phyloP scores from a whole-genome alignment of 1,140 invertebrate genomes.

The Pseudomyrmex cubaensis region DNA sequence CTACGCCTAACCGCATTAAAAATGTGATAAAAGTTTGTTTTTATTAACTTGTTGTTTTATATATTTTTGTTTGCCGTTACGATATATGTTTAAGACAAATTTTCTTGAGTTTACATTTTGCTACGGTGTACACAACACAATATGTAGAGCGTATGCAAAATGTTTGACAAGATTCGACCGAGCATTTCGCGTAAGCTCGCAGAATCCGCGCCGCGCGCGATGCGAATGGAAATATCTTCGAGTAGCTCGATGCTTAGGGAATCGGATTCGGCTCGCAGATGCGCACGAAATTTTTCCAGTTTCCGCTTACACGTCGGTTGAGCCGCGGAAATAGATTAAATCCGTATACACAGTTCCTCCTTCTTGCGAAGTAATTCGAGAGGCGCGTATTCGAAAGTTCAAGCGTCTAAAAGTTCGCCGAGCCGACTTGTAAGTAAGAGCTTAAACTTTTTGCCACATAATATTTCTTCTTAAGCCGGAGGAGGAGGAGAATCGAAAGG shows the following conservation, averaged over 20 bases:
- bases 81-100: no score
- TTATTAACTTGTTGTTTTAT: background rate
- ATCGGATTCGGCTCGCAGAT: constrained; percentile 46
- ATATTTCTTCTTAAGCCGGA: constrained; percentile 42
- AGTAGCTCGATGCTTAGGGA: constrained; percentile 28
- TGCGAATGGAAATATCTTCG: constrained; percentile 39
- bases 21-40: background rate
- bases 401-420: constrained; percentile 63
- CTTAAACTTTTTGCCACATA: constrained; percentile 53
- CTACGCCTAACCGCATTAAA: background rate
- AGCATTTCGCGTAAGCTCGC: constrained; percentile 33
- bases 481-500: background rate
- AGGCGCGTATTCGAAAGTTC: constrained; percentile 63
- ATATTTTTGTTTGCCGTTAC: background rate
- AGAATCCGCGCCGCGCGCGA: constrained; percentile 2
- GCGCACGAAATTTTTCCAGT: constrained; percentile 30
- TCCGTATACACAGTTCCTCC: constrained; percentile 47
- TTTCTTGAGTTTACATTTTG: background rate
- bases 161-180: constrained; percentile 24
- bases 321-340: constrained; percentile 58
- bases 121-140: background rate
- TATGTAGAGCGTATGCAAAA: background rate
- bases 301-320: background rate
- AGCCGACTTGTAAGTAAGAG: constrained; percentile 43
- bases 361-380: constrained; percentile 55